These are phyloP conservation scores for Onychomys leucogaster DNA, from an alignment of 2,797 vertebrate species.

Conservation along the genomic window DNA sequence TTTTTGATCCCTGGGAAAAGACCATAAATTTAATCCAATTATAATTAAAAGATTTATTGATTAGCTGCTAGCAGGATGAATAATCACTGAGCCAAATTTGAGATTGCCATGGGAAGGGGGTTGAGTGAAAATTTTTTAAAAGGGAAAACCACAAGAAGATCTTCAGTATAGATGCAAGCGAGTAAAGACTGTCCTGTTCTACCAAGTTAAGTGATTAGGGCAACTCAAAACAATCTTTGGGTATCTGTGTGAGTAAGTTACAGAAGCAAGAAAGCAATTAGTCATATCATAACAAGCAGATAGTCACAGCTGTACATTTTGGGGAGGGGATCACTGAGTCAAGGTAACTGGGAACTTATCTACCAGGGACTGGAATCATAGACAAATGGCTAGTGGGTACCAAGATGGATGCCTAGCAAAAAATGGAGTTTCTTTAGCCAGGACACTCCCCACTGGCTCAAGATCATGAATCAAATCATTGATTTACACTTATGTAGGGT, in stretches of 20 bases:
- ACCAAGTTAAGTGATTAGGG: background rate
- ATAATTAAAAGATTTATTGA: background rate
- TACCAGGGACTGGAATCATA: background rate
- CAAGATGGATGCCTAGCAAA: background rate
- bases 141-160: background rate
- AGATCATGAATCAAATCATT: background rate
- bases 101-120: background rate
- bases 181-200: background rate
- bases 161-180: background rate
- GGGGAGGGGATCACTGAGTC: background rate
- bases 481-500: background rate
- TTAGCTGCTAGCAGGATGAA: background rate
- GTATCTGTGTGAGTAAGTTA: background rate
- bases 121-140: background rate
- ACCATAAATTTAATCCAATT: no score
- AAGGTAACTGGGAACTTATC: background rate
- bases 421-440: background rate
- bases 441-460: background rate
- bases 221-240: background rate
- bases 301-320: background rate
- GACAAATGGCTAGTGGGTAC: background rate
- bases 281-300: background rate
- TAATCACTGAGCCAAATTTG: background rate
- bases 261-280: background rate
- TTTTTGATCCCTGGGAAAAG: background rate